phyloP scores from a whole-genome alignment of 2,888 invertebrate species.

The Siphlonurus alternatus region DNA sequence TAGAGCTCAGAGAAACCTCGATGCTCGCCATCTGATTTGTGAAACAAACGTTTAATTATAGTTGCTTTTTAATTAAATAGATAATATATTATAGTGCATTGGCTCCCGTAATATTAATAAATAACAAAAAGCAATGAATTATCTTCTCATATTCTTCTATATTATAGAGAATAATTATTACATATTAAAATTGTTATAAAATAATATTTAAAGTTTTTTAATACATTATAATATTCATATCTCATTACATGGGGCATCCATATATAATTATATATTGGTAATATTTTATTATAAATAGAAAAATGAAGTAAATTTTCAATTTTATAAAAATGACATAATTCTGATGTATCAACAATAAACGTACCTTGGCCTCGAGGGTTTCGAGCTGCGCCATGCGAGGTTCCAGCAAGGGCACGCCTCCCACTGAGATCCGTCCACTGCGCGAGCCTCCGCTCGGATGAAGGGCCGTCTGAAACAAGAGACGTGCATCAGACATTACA shows the following conservation, averaged over 20 bases:
- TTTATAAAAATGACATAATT: not conserved
- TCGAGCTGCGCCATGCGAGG: constrained; percentile 54
- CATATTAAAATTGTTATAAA: no score
- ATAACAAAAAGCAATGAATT: no score
- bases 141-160: no score
- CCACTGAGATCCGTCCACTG: not conserved
- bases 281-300: not conserved
- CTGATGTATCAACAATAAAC: not conserved
- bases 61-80: no score
- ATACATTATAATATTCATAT: no score
- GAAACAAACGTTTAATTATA: not conserved
- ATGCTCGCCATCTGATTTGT: constrained; percentile 59
- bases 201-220: no score
- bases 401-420: constrained; percentile 22
- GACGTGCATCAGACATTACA: no score
- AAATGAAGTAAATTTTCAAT: not conserved
- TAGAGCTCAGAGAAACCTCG: constrained; percentile 48
- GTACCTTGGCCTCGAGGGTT: constrained; percentile 60
- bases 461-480: constrained; percentile 19
- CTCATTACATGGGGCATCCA: no score
- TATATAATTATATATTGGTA: not conserved
- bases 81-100: no score
- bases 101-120: no score
- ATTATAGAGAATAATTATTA: no score
- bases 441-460: constrained; percentile 8